Evolutionary conservation across 2,888 invertebrate species (phyloP).

Genomic region (Leptothorax acervorum): DNA sequence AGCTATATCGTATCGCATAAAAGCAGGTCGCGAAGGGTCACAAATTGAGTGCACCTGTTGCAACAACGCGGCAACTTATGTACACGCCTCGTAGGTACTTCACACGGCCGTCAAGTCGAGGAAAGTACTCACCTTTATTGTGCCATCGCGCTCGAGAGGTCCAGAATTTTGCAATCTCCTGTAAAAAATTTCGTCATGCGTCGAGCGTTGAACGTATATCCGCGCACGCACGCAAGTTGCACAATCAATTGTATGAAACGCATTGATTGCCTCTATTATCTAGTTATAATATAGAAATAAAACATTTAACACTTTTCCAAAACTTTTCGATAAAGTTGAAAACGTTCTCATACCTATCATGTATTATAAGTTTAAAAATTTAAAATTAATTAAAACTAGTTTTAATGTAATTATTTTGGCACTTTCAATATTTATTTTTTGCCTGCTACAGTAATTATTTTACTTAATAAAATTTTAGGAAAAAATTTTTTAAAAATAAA

Average conservation of each 20-base stretch:
- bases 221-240: neutral
- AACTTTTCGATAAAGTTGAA: neutral
- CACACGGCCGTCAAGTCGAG: constrained; percentile 40
- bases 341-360: neutral
- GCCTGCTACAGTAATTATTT: neutral
- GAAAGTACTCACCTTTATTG: constrained; percentile 44
- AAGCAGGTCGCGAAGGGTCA: constrained; percentile 71
- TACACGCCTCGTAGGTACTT: constrained; percentile 45
- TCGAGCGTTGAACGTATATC: neutral
- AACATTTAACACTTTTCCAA: neutral
- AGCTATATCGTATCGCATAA: constrained; percentile 32
- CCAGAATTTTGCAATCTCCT: constrained; percentile 17
- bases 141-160: neutral
- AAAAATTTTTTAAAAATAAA: neutral
- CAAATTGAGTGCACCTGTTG: constrained; percentile 76
- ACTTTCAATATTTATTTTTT: neutral
- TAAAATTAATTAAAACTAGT: neutral
- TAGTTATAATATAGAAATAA: neutral
- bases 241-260: neutral
- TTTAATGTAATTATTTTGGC: neutral
- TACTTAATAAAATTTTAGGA: too few relatives aligned
- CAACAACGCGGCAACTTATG: constrained; percentile 60
- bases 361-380: neutral
- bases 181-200: neutral
- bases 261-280: neutral